phyloP scores from a whole-genome alignment of 2,113 vertebrate species.

The Corythaeola cristata region DNA sequence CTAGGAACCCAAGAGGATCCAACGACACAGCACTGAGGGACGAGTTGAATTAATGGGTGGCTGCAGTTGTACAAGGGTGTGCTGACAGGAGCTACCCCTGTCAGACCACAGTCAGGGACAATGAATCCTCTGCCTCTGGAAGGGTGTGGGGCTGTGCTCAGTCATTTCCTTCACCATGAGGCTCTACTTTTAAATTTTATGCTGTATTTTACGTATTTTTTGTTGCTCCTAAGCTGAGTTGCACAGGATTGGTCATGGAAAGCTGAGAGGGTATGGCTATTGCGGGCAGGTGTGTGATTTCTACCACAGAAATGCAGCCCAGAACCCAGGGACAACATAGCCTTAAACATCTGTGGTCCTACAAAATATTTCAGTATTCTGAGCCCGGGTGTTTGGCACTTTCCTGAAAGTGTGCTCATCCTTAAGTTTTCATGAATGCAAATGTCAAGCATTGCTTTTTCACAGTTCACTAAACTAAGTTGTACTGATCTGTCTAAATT shows the following conservation, averaged over 20 bases:
- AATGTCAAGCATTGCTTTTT: neutral
- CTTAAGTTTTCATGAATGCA: neutral
- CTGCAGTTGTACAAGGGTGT: neutral
- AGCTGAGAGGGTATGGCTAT: neutral
- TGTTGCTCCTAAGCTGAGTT: neutral
- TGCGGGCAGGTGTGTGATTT: neutral
- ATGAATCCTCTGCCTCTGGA: neutral
- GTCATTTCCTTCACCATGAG: neutral
- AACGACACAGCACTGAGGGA: neutral
- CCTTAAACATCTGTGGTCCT: neutral
- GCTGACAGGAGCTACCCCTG: neutral
- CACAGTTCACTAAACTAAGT: neutral
- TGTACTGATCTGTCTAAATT: constrained; percentile 3
- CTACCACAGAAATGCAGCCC: neutral
- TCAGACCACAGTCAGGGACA: neutral
- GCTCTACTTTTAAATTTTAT: neutral
- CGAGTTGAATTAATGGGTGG: neutral
- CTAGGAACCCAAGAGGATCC: neutral
- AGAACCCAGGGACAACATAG: neutral
- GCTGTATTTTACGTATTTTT: neutral
- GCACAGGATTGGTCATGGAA: neutral
- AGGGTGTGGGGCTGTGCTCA: neutral
- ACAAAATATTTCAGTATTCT: neutral
- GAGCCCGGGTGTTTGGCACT: neutral
- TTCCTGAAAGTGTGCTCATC: neutral